A percentile compares a stretch with the other conserved stretches of the same genome.
Conservation (phyloP, 2,113 vertebrate species). For the Crotalus tigris region DNA sequence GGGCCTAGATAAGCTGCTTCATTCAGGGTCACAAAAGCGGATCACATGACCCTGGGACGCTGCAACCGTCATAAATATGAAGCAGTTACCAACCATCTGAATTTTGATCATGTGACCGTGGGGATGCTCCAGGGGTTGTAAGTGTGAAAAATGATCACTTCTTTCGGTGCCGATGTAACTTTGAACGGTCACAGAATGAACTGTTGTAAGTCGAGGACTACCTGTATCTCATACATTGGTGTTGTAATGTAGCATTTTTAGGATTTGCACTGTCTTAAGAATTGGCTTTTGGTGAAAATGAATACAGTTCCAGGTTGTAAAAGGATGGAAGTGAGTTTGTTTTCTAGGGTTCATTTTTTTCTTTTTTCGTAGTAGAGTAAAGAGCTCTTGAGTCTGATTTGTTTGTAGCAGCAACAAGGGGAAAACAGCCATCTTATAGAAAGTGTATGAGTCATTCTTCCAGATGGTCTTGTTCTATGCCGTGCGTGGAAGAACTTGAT, state of each 20-base stretch:
- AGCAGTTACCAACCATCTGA: no score
- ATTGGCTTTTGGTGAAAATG: not conserved
- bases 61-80: no score
- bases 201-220: not conserved
- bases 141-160: not conserved
- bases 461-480: conserved; percentile 27
- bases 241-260: not conserved
- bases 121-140: no score
- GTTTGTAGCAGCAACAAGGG: not conserved
- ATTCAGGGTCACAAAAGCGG: not conserved
- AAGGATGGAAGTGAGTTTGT: conserved; percentile 19
- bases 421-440: not conserved
- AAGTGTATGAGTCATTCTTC: not conserved
- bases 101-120: not conserved
- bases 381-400: not conserved
- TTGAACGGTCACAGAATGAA: not conserved
- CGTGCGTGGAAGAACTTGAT: not conserved
- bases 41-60: not conserved
- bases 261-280: not conserved
- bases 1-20: not conserved
- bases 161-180: not conserved
- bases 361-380: not conserved
- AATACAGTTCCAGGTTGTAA: not conserved
- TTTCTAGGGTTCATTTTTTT: not conserved
- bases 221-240: not conserved